Evolutionary conservation across 2,113 vertebrate genomes (phyloP), one percentile per base, ranked within the genome.

Genomic region (Amblyornis subalaris): DNA sequence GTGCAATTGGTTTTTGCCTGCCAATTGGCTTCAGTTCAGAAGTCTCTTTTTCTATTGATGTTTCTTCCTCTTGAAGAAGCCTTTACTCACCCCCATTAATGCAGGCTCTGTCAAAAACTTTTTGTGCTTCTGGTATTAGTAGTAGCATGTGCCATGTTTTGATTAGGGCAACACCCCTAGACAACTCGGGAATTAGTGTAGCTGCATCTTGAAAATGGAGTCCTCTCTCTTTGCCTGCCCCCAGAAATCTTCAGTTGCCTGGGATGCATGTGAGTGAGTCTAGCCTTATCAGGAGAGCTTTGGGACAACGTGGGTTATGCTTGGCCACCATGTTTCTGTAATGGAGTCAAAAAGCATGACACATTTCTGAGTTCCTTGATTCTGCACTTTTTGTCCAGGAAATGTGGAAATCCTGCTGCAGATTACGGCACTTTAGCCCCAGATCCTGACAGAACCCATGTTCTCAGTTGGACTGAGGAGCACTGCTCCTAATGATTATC

Each of bases 81-180:
- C 28, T 67, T 82, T 72, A 50, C 44, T 89, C 0, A 0, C 6
- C 2, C 5, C 21, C 25, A 40, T 55, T 75, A 83, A 73, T 1
- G 0, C 21, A 85, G 26, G 3, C 10, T 75, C 11, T 7, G 6
- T 87, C 70, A 62, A 80, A 85, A 90, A 55, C 3, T 6, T 62
- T 50, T 40, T 42, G 60, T 44, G 29, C 25, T 40, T 76, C 33
- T 85, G 16, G 9, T 45, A 75, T 13, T 11, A 64, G 25, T 31
- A 42, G 14, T 7, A 65, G 29, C 18, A 85, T 7, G 12, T 33
- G 48, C 28, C 31, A 24, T 17, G 7, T 24, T 76, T 72, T 75
- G 60, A n/a, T 35, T 79, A 79, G 47, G 70, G 64, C 28, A 85
- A 47, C 8, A 57, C 54, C 28, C 15, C 44, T 50, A 33, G 29